Percentiles rank a stretch among this genome's conserved stretches.
Evolutionary conservation across 2,888 invertebrate genomes (phyloP).

Genomic region (Augochlorella aurata): DNA sequence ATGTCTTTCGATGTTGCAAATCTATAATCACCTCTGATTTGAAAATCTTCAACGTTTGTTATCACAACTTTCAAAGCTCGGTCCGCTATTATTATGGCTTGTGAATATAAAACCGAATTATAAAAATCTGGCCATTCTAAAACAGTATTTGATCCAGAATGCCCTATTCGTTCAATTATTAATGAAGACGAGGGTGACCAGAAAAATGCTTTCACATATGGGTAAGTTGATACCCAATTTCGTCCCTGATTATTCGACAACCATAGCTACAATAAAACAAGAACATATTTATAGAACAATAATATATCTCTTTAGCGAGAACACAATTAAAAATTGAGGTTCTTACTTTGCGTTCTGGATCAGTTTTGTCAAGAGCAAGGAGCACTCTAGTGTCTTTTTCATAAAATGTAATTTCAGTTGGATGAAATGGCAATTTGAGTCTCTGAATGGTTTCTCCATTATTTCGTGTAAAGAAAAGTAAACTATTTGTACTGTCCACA

Average conservation of each 20-base stretch:
- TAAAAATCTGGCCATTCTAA: slow-evolving; percentile 70
- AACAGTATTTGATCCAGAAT: slow-evolving; percentile 84
- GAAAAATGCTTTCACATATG: slow-evolving; percentile 90
- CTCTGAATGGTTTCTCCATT: slow-evolving; percentile 87
- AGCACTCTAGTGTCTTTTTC: slow-evolving; percentile 88
- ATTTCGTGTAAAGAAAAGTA: slow-evolving; percentile 89
- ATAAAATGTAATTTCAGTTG: slow-evolving; percentile 90
- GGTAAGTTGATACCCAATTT: slow-evolving; percentile 87
- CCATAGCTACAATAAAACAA: slow-evolving; percentile 85
- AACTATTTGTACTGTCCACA: slow-evolving; percentile 89
- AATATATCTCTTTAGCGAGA: neutral
- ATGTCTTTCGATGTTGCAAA: slow-evolving; percentile 88
- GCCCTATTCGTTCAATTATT: slow-evolving; percentile 87
- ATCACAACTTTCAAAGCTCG: slow-evolving; percentile 82
- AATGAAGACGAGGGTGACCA: slow-evolving; percentile 85
- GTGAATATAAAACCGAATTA: neutral
- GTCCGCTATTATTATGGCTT: no score
- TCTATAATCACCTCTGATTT: slow-evolving; percentile 92
- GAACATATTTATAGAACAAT: neutral
- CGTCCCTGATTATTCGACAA: slow-evolving; percentile 89
- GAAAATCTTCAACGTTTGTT: slow-evolving; percentile 90
- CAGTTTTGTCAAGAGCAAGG: slow-evolving; percentile 89
- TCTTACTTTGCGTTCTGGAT: slow-evolving; percentile 85
- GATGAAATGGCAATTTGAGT: slow-evolving; percentile 87
- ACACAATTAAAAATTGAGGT: slow-evolving; percentile 35